Conservation (phyloP, 2,113 vertebrate species). For the Protomyctophum bolini region DNA sequence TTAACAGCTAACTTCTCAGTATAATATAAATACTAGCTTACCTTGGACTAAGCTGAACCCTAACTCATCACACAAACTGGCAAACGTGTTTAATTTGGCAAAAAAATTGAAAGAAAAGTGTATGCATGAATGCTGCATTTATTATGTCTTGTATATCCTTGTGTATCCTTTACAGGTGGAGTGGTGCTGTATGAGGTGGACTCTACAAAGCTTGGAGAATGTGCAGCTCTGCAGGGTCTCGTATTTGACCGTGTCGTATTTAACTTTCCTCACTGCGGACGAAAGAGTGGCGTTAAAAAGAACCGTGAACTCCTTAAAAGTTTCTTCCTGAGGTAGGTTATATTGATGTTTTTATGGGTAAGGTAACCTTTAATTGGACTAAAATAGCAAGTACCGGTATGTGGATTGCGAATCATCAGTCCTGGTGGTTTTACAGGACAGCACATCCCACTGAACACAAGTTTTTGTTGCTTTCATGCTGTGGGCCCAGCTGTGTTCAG, state of each 20-base stretch:
- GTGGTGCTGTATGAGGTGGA: slow-evolving; percentile 88
- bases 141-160: slow-evolving; percentile 11
- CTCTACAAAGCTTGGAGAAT: slow-evolving; percentile 82
- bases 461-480: background rate
- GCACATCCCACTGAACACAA: background rate
- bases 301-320: slow-evolving; percentile 87
- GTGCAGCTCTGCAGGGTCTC: slow-evolving; percentile 59
- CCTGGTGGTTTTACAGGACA: too few relatives aligned
- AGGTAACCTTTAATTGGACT: background rate
- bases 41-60: too few relatives aligned
- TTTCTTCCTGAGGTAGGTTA: slow-evolving; percentile 88
- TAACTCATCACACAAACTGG: too few relatives aligned
- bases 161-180: slow-evolving; percentile 73
- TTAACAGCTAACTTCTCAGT: too few relatives aligned
- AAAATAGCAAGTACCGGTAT: too few relatives aligned
- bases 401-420: too few relatives aligned
- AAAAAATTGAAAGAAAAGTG: background rate
- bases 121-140: background rate
- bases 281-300: slow-evolving; percentile 92
- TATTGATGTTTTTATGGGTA: background rate
- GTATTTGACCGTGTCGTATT: slow-evolving; percentile 87
- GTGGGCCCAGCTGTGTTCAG: slow-evolving; percentile 80
- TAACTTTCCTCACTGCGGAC: slow-evolving; percentile 97
- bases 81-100: too few relatives aligned
- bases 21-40: too few relatives aligned